Base-by-base conservation (phyloP, 1,140 invertebrate genomes). In the Pteromalus puparum region DNA sequence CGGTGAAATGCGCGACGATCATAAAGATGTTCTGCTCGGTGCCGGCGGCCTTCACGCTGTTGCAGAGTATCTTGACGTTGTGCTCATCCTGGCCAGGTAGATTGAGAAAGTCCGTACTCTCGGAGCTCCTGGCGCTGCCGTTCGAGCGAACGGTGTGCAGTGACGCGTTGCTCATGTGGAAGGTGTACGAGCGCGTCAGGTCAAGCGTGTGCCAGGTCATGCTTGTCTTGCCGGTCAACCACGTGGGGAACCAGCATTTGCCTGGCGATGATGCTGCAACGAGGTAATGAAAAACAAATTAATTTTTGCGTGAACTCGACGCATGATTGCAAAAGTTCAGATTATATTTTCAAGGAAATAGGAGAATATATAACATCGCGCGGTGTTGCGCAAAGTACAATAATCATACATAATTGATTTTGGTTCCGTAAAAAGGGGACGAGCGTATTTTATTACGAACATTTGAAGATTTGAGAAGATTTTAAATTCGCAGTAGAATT, bases 131-230 rank as follows among this genome's bases (percentile, higher is more conserved):
- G 48, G 87, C 88, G 79, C 89, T 92, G 24, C 87, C 87, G 87
- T 93, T 93, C 38, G 88, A 89, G 87, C 91, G 91, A 48, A 88
- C 92, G 81, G 95, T 95, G 91, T 95, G 95, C 48, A 97, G 93
- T 0, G 96, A 96, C 0, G 96, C 95, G 88, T 97, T 97, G 88
- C 95, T 95, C 83, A 95, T 95, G 75, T 96, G 95, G 89, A 97
- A 96, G 80, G 95, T 95, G 90, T 96, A 97, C 26, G 95, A 95
- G 87, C 95, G 95, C 15, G 94, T 94, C 84, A 96, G 94, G 90
- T 97, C 96, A 82, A 97, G 92, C 82, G 96, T 96, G 90, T 96
- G 95, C 97, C 97, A 97, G 65, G 96, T 97, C 67, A 93, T 87
- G 78, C 92, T 92, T 85, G 95, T 95, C 85, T 96, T 95, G 21